Evolutionary conservation across 2,113 vertebrate genomes (phyloP).

Genomic region (Osmerus mordax): DNA sequence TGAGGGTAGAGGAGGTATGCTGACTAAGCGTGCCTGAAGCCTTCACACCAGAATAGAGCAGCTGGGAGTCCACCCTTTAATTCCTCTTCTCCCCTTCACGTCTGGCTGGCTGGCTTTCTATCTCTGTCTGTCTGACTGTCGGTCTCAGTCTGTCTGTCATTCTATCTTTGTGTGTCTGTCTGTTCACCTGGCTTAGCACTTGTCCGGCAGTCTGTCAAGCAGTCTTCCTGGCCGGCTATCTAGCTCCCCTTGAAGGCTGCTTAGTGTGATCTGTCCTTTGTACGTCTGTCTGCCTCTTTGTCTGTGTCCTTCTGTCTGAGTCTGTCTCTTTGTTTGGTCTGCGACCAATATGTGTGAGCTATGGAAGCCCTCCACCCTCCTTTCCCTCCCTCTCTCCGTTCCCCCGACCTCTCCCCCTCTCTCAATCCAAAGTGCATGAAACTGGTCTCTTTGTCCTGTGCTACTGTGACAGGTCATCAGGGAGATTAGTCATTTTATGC

Average conservation of each 20-base stretch:
- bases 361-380: background rate
- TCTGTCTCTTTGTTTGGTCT: conserved; percentile 29
- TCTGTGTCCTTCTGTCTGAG: conserved; percentile 1
- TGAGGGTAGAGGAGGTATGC: conserved; percentile 38
- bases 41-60: conserved; percentile 37
- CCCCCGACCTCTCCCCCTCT: background rate
- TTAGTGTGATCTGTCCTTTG: conserved; percentile 18
- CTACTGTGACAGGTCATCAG: too few relatives aligned
- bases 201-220: conserved; percentile 16
- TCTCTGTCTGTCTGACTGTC: conserved; percentile 7
- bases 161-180: conserved; percentile 21
- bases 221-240: conserved; percentile 8
- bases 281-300: conserved; percentile 9
- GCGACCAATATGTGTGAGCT: background rate
- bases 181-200: too few relatives aligned
- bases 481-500: too few relatives aligned
- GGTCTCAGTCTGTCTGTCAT: conserved; percentile 20
- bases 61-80: conserved; percentile 9
- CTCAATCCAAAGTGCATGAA: background rate
- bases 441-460: background rate
- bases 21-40: conserved; percentile 45
- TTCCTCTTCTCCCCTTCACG: too few relatives aligned
- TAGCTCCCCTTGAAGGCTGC: conserved; percentile 22
- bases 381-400: background rate
- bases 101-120: conserved; percentile 11